Base-by-base conservation (phyloP, 1,140 invertebrate genomes). In the Drosophila kepulauana region DNA sequence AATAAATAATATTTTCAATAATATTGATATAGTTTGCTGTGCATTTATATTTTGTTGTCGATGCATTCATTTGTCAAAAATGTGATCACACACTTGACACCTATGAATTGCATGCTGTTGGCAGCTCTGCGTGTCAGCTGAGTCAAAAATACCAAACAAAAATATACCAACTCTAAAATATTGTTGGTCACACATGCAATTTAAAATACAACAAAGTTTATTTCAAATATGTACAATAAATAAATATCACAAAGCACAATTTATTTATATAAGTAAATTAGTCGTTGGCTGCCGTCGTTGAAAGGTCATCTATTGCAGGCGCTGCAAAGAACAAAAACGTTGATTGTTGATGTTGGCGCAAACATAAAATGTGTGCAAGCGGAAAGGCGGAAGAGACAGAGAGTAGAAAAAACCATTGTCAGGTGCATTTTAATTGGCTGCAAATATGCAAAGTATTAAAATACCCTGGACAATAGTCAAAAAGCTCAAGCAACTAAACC, bases 401-500 rank as follows among this genome's bases (percentile, higher is more conserved):
- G 20, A 11, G 16, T 16, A 35, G 38, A 10, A 28, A 41, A 38
- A 38, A 38, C 35, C 6, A 13, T 30, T 56, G 5, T 67, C 54
- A 65, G 15, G 56, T 69, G 58, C 35, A 70, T 58, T 65, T 56
- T 28, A 59, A 62, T 56, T 3, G 3, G 25, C 11, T 49, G 35
- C 5, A 30, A 16, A 30, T 41, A 33, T 49, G 11, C 3, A 38
- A 54, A 25, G 8, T 16, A 43, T 61, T 52, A 45, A 48, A 74
- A 78, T 52, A 59, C 63, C 62, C 41, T 35, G 69, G 5, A 48
- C 62, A 73, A 71, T 62, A 38, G 35, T 2, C 2, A 48, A 54
- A 75, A 61, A 69, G 81, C 64, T 91, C 72, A 93, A 81, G 87
- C 93, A 73, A 94, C 93, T 84, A 94, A 93, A 71, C 93, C 93